These are phyloP conservation scores for Emys orbicularis DNA, from an alignment of 2,797 vertebrate genomes.

Conservation along the genomic window DNA sequence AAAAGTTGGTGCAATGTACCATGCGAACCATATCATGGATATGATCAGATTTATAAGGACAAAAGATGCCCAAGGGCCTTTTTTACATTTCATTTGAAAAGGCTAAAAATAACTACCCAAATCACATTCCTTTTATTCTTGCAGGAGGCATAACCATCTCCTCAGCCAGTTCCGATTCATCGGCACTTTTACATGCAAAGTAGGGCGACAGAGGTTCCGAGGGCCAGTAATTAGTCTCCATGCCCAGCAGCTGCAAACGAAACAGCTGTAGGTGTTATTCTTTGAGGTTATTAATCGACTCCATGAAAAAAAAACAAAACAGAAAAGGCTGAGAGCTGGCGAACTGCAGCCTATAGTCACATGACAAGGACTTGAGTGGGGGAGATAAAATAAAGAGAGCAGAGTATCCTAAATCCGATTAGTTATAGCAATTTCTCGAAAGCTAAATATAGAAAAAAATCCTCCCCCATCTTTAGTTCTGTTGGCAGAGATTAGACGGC, in stretches of 20 bases:
- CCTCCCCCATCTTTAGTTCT: constrained; percentile 40
- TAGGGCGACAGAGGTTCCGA: constrained; percentile 1
- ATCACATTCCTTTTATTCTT: not conserved
- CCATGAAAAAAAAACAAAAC: not conserved
- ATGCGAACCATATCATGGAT: constrained; percentile 10
- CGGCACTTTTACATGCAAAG: constrained; percentile 36
- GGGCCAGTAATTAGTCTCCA: constrained; percentile 26
- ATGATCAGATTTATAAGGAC: constrained; percentile 54
- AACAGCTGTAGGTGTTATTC: constrained; percentile 63
- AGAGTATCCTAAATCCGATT: constrained; percentile 36
- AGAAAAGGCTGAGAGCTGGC: not conserved
- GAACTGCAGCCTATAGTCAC: not conserved
- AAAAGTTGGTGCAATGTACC: not conserved
- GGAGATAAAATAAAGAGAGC: constrained; percentile 42
- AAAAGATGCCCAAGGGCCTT: constrained; percentile 54
- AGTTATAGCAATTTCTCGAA: constrained; percentile 62
- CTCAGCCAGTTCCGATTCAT: constrained; percentile 6
- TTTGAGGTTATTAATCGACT: constrained; percentile 55
- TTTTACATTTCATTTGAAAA: constrained; percentile 62
- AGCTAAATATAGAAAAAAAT: constrained; percentile 59
- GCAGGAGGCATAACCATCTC: not conserved
- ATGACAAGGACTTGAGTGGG: constrained; percentile 50
- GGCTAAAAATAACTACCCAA: constrained; percentile 62
- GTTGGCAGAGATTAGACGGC: constrained; percentile 24
- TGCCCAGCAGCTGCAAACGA: constrained; percentile 16